Evolutionary conservation across 2,888 invertebrate species (phyloP), one percentile per base, ranked within the genome.

Genomic region (Lepidochrysops patricia): DNA sequence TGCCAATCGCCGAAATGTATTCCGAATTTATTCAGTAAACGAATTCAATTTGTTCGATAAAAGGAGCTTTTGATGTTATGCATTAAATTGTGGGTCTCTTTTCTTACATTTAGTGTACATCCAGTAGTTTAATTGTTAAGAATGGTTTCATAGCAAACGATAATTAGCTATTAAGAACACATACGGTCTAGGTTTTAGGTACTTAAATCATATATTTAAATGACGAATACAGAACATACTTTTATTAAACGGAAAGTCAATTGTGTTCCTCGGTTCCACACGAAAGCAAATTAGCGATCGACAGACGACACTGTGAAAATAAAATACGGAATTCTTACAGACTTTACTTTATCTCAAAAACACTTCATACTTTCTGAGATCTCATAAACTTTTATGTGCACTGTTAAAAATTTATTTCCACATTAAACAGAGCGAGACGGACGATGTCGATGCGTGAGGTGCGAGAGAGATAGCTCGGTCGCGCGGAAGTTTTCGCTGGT

Each of bases 341-440:
- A 50, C 50, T 32, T 43, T 54, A 54, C 54, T 54, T n/a, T 54
- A 54, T 54, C 54, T 54, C 19, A 54, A 54, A 54, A 54, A 54
- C 54, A 54, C 54, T 54, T 54, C 54, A 54, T 54, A 54, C 54
- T 54, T 54, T 54, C 54, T 29, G 19, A 54, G 54, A 50, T 49
- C 23, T 49, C 59, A 57, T 62, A 63, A 64, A 64, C 50, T 62
- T 66, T 63, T 63, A 62, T 61, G 58, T 35, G 26, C 9, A 37
- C 27, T 60, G 63, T 66, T 66, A 64, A 66, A 66, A 62, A 64
- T 66, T 64, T 60, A 66, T 58, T 57, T 60, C 61, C 48, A 27
- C 58, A 15, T 23, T 54, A 61, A 62, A 56, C 43, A 56, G 62
- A 50, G 57, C 9, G 63, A 61, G 34, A 43, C 57, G 49, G 62